Evolutionary conservation across 2,888 invertebrate species (phyloP).

Genomic region (Dolomedes plantarius): DNA sequence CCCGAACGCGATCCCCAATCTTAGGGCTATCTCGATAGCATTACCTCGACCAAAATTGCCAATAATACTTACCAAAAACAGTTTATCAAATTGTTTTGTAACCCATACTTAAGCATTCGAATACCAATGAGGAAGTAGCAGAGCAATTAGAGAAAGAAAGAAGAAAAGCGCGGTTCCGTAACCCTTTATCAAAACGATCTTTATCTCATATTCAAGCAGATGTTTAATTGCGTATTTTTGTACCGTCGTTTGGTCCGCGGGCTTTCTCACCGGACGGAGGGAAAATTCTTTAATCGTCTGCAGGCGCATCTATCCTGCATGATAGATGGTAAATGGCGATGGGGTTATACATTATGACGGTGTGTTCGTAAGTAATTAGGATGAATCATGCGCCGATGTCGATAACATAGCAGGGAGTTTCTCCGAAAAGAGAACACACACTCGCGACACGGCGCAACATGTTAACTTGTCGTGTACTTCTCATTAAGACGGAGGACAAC

Average conservation of each 20-base stretch:
- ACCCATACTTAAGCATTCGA: conserved; percentile 19
- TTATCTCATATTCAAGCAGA: conserved; percentile 11
- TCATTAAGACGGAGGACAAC: too few relatives aligned
- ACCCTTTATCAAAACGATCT: conserved; percentile 25
- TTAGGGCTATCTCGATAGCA: neutral
- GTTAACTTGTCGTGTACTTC: neutral
- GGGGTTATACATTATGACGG: neutral
- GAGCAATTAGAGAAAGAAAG: neutral
- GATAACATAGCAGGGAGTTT: neutral
- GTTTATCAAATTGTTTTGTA: conserved; percentile 26
- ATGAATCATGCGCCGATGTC: neutral
- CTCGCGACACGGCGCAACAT: neutral
- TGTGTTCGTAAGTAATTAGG: neutral
- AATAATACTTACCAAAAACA: conserved; percentile 14
- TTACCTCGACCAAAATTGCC: neutral
- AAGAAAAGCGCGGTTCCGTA: neutral
- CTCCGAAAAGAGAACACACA: neutral
- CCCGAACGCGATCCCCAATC: neutral
- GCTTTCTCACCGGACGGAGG: conserved; percentile 3
- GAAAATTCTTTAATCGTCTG: conserved; percentile 21
- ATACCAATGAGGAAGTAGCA: conserved; percentile 28
- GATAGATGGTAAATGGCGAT: neutral
- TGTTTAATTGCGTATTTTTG: conserved; percentile 28
- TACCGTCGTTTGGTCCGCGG: neutral
- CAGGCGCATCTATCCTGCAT: neutral